Evolutionary conservation across 2,113 vertebrate species (phyloP).

Genomic region (Trogon melanurus): DNA sequence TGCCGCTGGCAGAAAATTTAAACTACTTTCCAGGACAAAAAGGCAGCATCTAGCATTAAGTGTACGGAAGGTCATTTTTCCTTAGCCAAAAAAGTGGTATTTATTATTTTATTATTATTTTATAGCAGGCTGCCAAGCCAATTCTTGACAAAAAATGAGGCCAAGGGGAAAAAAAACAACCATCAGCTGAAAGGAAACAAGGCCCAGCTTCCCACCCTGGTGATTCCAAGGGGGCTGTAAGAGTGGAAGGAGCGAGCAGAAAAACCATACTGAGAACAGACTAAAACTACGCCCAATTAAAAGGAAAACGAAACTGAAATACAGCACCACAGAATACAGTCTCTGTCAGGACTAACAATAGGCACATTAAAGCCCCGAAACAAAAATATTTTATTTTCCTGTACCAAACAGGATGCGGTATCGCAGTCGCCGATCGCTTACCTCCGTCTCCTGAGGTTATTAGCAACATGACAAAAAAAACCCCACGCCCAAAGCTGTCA

Average conservation of each 20-base stretch:
- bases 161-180: background rate
- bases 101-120: background rate
- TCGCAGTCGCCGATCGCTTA: background rate
- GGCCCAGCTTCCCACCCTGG: background rate
- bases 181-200: background rate
- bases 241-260: background rate
- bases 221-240: background rate
- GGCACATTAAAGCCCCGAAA: background rate
- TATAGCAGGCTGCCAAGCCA: background rate
- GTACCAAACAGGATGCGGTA: background rate
- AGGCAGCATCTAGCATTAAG: background rate
- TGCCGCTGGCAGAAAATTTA: background rate
- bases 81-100: background rate
- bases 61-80: background rate
- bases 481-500: too few species aligned
- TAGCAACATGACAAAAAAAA: background rate
- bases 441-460: background rate
- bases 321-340: background rate
- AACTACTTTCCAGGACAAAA: background rate
- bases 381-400: conserved; percentile 8
- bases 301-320: background rate
- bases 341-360: background rate
- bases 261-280: background rate
- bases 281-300: background rate
- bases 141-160: background rate